Percentiles rank a stretch among this genome's conserved stretches.
These are phyloP conservation scores for Dendroctonus valens DNA, from an alignment of 1,140 invertebrate genomes.

Conservation along the genomic window DNA sequence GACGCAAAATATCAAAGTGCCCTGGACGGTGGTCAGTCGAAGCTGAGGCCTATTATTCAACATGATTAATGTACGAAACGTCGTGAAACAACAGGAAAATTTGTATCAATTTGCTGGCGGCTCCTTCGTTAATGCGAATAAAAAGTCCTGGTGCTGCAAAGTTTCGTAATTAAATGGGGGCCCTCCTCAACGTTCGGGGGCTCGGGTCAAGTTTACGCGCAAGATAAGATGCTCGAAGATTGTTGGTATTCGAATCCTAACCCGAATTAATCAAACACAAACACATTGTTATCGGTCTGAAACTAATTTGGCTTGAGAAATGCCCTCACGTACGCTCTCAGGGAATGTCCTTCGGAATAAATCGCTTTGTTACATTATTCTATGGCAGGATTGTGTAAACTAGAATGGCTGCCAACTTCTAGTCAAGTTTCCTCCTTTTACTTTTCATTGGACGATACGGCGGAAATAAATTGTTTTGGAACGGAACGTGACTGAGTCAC, in stretches of 20 bases:
- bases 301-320: constrained; percentile 27
- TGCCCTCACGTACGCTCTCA: constrained; percentile 23
- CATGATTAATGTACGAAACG: constrained; percentile 3
- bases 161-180: constrained; percentile 29
- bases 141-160: constrained; percentile 15
- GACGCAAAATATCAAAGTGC: too few relatives aligned
- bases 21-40: too few relatives aligned
- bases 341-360: constrained; percentile 27
- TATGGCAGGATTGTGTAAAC: constrained; percentile 13
- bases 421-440: constrained; percentile 6
- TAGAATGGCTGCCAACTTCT: constrained; percentile 19
- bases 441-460: constrained; percentile 13
- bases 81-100: background rate
- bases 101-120: too few relatives aligned
- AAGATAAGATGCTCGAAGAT: constrained; percentile 31
- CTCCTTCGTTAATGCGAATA: constrained; percentile 6
- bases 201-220: constrained; percentile 23
- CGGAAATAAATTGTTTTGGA: background rate
- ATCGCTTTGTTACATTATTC: constrained; percentile 28
- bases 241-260: constrained; percentile 28
- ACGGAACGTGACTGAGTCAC: background rate
- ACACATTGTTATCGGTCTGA: constrained; percentile 26
- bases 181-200: constrained; percentile 4
- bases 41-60: background rate
- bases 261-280: constrained; percentile 31